These are phyloP conservation scores for Picus viridis DNA, from an alignment of 2,797 vertebrate species.

Conservation along the genomic window DNA sequence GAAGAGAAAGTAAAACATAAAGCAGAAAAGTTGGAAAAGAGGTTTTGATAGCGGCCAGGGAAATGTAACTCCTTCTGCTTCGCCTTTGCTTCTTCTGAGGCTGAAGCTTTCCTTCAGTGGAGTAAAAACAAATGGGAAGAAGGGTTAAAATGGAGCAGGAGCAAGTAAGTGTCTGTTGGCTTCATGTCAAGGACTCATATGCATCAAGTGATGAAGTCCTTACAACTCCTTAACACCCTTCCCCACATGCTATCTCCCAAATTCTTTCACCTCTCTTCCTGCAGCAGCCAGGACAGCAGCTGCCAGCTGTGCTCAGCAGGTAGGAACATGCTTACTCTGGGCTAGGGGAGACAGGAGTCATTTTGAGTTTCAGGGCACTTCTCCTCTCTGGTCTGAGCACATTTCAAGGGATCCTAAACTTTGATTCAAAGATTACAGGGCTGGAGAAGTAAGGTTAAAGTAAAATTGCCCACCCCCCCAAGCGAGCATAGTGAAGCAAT, in stretches of 20 bases:
- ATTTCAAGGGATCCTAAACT: not conserved
- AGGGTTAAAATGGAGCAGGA: not conserved
- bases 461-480: not conserved
- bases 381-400: not conserved
- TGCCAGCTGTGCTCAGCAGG: not conserved
- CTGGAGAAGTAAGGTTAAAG: not conserved
- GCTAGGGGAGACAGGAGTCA: fast-evolving
- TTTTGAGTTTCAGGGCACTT: not conserved
- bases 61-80: constrained; percentile 38
- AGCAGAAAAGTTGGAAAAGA: constrained; percentile 10
- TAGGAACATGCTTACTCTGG: not conserved
- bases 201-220: not conserved
- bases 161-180: not conserved
- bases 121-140: not conserved
- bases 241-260: not conserved
- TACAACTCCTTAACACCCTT: constrained; percentile 28
- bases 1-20: not conserved
- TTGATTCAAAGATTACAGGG: not conserved
- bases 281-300: constrained; percentile 11
- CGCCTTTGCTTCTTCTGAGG: not conserved
- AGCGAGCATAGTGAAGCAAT: not conserved
- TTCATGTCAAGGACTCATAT: not conserved
- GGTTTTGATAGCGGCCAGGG: constrained; percentile 34
- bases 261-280: not conserved
- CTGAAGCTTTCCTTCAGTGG: not conserved